phyloP scores from a whole-genome alignment of 2,797 vertebrate species.

The Kryptolebias ocellatus region DNA sequence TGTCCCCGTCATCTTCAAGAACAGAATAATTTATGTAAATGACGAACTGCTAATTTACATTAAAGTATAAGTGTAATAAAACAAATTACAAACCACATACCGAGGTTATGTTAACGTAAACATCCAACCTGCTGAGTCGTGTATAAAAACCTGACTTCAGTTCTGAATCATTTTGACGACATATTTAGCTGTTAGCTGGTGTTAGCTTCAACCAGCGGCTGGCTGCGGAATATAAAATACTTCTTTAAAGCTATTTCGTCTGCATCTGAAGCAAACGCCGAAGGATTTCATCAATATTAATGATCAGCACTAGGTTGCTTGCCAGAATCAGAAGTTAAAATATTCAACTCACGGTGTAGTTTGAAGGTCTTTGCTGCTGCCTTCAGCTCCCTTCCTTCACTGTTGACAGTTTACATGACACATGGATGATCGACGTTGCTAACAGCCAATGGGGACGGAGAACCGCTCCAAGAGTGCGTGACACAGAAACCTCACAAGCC shows the following conservation, averaged over 20 bases:
- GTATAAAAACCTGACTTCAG: not conserved
- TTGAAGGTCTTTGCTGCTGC: conserved; percentile 1
- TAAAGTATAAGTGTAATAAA: too few species aligned
- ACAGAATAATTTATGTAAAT: too few species aligned
- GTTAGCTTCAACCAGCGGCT: conserved; percentile 46
- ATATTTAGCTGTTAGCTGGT: conserved; percentile 23
- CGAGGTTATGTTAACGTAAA: not conserved
- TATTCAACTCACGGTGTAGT: conserved; percentile 45
- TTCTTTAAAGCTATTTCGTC: conserved; percentile 26
- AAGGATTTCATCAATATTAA: not conserved
- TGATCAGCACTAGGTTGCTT: rapidly evolving
- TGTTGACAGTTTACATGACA: conserved; percentile 67
- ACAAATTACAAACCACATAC: not conserved
- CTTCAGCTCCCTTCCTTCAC: conserved; percentile 25
- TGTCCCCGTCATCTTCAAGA: too few species aligned
- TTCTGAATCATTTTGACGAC: not conserved
- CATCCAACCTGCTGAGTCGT: not conserved
- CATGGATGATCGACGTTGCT: not conserved
- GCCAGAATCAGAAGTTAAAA: not conserved
- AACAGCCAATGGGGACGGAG: conserved; percentile 49
- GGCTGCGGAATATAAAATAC: conserved; percentile 44
- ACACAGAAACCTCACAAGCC: not conserved
- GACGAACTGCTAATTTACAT: too few species aligned
- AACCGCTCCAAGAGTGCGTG: not conserved
- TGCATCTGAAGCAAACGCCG: not conserved